phyloP scores from a whole-genome alignment of 2,888 invertebrate species.

The Bombyx huttoni region DNA sequence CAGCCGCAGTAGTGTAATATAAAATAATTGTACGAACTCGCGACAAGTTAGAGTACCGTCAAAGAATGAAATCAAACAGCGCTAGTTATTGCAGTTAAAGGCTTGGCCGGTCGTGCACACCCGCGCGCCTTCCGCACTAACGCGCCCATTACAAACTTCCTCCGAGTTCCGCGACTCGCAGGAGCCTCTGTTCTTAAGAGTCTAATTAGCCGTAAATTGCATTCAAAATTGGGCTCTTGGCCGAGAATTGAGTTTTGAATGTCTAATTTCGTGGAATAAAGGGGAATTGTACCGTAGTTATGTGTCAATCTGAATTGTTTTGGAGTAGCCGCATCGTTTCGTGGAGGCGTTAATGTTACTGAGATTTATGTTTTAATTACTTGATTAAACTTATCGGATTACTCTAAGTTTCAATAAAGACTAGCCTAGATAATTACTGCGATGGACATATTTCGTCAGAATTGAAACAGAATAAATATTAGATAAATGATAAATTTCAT shows the following conservation, averaged over 20 bases:
- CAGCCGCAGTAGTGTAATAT: not conserved
- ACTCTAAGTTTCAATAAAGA: not conserved
- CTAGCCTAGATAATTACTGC: not conserved
- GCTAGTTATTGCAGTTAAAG: not conserved
- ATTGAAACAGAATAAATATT: not conserved
- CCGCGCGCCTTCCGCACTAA: constrained; percentile 25
- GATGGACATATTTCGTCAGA: not conserved
- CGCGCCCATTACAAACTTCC: constrained; percentile 44
- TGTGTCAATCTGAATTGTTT: constrained; percentile 45
- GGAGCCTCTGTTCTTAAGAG: constrained; percentile 53
- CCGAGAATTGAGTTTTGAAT: constrained; percentile 61
- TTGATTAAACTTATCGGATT: not conserved
- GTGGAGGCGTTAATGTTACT: not conserved
- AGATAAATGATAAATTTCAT: not conserved
- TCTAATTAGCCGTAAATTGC: constrained; percentile 66
- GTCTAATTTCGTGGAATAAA: constrained; percentile 59
- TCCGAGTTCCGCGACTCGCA: constrained; percentile 23
- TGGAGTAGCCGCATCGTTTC: constrained; percentile 9
- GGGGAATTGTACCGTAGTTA: constrained; percentile 45
- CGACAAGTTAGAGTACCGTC: not conserved
- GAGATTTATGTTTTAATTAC: not conserved
- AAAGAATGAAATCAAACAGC: not conserved
- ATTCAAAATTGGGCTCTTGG: constrained; percentile 55
- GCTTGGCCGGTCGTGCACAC: constrained; percentile 2
- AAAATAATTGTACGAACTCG: not conserved